phyloP scores from a whole-genome alignment of 2,797 vertebrate genomes.

The Tokudaia tokunoshimensis region DNA sequence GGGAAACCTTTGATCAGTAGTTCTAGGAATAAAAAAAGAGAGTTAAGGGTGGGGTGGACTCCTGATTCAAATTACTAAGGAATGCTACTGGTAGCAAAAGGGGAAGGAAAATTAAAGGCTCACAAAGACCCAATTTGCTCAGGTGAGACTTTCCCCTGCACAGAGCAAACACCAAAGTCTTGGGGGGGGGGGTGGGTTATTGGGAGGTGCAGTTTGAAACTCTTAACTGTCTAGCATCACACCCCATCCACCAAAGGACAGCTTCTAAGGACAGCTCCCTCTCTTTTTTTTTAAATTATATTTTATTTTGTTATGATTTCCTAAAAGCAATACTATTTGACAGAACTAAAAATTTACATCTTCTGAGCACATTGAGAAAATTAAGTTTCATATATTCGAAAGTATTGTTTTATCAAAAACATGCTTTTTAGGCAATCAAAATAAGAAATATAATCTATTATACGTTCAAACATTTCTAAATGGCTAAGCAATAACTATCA shows the following conservation, averaged over 20 bases:
- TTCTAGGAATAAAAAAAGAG: not conserved
- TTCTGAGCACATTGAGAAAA: not conserved
- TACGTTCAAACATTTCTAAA: conserved; percentile 40
- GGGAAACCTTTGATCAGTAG: conserved; percentile 73
- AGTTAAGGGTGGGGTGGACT: not conserved
- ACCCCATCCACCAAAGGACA: not conserved
- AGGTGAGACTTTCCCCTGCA: not conserved
- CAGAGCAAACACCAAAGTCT: not conserved
- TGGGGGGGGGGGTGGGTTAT: accelerated
- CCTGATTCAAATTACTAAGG: conserved; percentile 69
- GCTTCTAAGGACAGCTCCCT: not conserved
- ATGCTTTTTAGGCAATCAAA: not conserved
- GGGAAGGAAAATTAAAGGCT: conserved; percentile 44
- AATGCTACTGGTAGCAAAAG: conserved; percentile 59
- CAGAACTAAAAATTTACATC: not conserved
- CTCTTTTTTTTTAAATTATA: not conserved
- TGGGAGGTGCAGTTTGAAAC: not conserved
- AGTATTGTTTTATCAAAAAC: not conserved
- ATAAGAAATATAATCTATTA: conserved; percentile 17
- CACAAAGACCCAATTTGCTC: not conserved
- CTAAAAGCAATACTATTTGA: conserved; percentile 5
- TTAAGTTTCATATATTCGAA: conserved; percentile 4
- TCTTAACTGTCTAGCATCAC: not conserved
- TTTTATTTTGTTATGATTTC: conserved; percentile 32
- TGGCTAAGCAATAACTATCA: not conserved